Percentiles rank a stretch among this genome's conserved stretches.
phyloP scores from a whole-genome alignment of 2,888 invertebrate genomes.

The Dryobota labecula region DNA sequence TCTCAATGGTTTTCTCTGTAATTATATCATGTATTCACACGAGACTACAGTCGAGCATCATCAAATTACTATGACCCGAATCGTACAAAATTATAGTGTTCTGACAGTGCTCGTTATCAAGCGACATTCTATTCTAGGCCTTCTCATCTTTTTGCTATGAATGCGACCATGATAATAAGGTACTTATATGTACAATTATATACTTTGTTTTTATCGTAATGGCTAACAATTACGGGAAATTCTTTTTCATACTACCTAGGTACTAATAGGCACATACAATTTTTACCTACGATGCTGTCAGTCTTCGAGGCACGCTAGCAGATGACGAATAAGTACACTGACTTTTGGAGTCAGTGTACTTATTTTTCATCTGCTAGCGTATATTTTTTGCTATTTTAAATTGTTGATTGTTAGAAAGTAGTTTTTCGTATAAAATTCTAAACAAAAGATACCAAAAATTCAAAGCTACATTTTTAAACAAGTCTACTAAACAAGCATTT shows the following conservation, averaged over 20 bases:
- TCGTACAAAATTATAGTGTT: constrained; percentile 46
- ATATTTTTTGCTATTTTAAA: background rate
- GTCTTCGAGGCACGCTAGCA: background rate
- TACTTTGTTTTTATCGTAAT: constrained; percentile 1
- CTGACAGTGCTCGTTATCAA: constrained; percentile 23
- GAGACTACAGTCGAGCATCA: background rate
- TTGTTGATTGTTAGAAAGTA: background rate
- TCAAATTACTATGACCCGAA: constrained; percentile 40
- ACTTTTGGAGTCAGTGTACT: too few species aligned
- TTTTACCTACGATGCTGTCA: background rate
- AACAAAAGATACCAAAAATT: background rate
- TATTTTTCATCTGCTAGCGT: too few species aligned
- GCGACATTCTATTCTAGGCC: constrained; percentile 14
- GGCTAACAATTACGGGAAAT: constrained; percentile 3
- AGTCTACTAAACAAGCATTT: background rate
- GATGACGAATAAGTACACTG: background rate
- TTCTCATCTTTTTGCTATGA: background rate
- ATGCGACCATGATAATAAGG: constrained; percentile 11
- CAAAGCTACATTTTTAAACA: background rate
- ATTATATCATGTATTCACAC: constrained; percentile 27
- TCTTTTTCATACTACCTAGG: background rate
- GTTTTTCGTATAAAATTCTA: background rate
- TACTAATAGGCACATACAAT: background rate
- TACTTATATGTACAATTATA: background rate
- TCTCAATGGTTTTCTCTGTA: constrained; percentile 12